phyloP scores from a whole-genome alignment of 2,113 vertebrate species.

The Trogon surrucura region DNA sequence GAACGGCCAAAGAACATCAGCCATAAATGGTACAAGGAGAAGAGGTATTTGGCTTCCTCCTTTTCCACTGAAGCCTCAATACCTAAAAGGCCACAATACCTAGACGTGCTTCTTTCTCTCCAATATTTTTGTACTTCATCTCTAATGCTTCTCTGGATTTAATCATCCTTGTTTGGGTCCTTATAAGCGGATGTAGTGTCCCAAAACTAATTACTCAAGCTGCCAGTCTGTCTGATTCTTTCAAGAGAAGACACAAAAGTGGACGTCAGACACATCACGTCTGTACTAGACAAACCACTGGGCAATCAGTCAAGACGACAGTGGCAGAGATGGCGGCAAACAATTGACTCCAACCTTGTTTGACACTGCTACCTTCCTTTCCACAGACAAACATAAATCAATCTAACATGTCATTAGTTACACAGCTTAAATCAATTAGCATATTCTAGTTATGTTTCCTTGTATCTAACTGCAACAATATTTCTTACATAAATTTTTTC shows the following conservation, averaged over 20 bases:
- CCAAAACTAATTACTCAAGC: neutral
- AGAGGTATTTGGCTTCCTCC: neutral
- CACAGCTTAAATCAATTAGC: neutral
- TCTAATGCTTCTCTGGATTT: neutral
- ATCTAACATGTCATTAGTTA: neutral
- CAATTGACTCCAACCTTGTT: neutral
- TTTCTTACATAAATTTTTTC: neutral
- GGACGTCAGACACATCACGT: neutral
- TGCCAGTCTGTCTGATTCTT: neutral
- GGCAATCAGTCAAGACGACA: neutral
- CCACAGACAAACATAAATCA: neutral
- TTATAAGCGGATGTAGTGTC: neutral
- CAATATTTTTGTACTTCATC: neutral
- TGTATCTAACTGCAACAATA: neutral
- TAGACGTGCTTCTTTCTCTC: neutral
- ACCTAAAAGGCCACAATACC: neutral
- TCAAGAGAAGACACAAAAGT: neutral
- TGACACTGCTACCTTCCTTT: neutral
- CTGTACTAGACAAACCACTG: neutral
- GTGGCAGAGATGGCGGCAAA: neutral
- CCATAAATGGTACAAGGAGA: neutral
- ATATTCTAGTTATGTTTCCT: neutral
- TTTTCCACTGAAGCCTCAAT: neutral
- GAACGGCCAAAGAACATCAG: neutral
- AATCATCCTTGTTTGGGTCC: neutral